Base-by-base conservation (phyloP, 2,797 vertebrate species). In the Dendrocincla fuliginosa region DNA sequence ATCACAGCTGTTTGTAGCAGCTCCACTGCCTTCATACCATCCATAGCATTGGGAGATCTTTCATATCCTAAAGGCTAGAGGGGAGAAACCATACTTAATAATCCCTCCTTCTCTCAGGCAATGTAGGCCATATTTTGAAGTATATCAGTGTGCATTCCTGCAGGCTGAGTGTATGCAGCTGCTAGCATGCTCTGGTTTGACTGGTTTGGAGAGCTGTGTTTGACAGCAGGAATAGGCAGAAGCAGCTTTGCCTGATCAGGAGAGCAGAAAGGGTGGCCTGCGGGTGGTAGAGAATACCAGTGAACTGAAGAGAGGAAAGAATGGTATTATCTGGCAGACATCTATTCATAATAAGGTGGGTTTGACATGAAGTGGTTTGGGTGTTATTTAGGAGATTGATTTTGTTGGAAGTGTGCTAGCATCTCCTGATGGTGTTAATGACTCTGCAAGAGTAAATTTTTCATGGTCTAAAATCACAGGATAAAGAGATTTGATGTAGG, bases 51-150 rank as follows among this genome's bases (percentile, higher is more conserved):
- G 56, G 46, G 18, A 27, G 41, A 60, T 49, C 52, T 47, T 75
- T 47, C 1, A 0, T 42, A 56, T 46, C 17, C 47, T 47, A 27
- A 64, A 81, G 44, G 28, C 52, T 67, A 9, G 4, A 33, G 17
- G 42, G 71, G 59, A 79, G 49, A 68, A 83, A 30, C 7, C 24
- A 4, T 24, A 8, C 28, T 76, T 22, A 39, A 15, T 59, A 63
- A 4, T 7, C 2, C 5, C 61, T 79, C 39, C 17, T 71, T 85
- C n/a, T 82, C 24, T 37, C 3, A 5, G 35, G n/a, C 41, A 42
- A 3, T 0, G 0, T 15, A 9, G 23, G 30, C 41, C 0, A 0
- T 59, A 22, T 32, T 85, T 68, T 7, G 11, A 49, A 90, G 56
- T 9, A 7, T 24, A 16, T 13, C 30, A 50, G 49, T 10, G 3